Conservation (phyloP, 2,888 invertebrate genomes). For the Morinoia aosen region DNA sequence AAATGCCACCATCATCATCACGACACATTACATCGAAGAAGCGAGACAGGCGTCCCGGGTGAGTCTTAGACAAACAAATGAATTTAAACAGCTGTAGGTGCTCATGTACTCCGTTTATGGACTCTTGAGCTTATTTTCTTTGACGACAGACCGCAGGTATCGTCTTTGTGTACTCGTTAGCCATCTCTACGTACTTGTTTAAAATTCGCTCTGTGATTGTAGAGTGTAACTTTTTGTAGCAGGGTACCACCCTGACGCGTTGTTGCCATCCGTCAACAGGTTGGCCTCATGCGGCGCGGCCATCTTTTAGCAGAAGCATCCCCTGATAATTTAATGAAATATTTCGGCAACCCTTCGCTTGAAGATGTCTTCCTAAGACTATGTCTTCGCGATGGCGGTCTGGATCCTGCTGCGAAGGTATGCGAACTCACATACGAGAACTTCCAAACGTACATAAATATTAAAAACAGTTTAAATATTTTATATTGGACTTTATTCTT, state of each 20-base stretch:
- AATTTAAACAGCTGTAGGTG: not conserved
- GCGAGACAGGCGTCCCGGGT: conserved; percentile 69
- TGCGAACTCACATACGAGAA: conserved; percentile 7
- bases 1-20: conserved; percentile 72
- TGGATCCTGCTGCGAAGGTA: conserved; percentile 54
- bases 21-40: conserved; percentile 74
- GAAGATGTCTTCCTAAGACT: conserved; percentile 72
- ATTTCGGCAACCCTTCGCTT: conserved; percentile 69
- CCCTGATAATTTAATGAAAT: conserved; percentile 70
- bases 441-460: not conserved
- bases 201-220: not conserved
- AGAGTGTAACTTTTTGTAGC: not conserved
- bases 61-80: conserved; percentile 20
- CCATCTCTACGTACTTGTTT: not conserved
- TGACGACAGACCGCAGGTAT: not conserved
- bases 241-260: not conserved
- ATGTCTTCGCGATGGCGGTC: conserved; percentile 69
- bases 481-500: no score
- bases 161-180: not conserved
- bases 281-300: conserved; percentile 72
- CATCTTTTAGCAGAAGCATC: conserved; percentile 71
- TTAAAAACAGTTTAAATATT: no score
- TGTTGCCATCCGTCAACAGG: conserved; percentile 64
- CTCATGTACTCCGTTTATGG: not conserved
- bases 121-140: not conserved